Conservation (phyloP, 2,888 invertebrate genomes). For the Lypha dubia region DNA sequence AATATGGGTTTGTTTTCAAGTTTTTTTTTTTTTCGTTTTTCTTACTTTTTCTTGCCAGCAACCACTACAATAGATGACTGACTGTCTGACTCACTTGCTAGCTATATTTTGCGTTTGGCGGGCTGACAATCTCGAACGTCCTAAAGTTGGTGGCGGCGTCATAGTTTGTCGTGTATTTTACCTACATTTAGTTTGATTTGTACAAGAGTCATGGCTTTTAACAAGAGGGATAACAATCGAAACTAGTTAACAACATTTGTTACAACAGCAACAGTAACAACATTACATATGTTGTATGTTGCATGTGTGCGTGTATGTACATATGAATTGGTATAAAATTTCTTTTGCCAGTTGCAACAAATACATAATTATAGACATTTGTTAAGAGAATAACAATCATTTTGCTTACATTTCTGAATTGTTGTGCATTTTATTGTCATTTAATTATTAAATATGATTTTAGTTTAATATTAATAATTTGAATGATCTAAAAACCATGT, state of each 20-base stretch:
- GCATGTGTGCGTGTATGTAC: not conserved
- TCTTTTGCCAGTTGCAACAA: constrained; percentile 22
- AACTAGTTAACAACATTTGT: constrained; percentile 55
- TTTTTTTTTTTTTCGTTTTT: not conserved
- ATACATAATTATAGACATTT: not conserved
- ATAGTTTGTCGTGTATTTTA: constrained; percentile 56
- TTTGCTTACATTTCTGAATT: not conserved
- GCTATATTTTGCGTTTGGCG: too few species aligned
- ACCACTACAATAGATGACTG: not conserved
- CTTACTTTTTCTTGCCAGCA: not conserved
- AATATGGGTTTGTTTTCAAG: constrained; percentile 42
- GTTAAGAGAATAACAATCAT: not conserved
- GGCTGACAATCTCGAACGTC: constrained; percentile 9
- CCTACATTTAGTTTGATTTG: constrained; percentile 48
- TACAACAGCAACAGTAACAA: constrained; percentile 17
- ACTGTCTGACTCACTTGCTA: not conserved
- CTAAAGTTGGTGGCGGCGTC: constrained; percentile 49
- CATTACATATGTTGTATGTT: not conserved
- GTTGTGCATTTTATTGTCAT: not conserved
- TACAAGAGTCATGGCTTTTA: constrained; percentile 50
- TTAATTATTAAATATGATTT: not conserved
- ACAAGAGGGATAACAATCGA: constrained; percentile 60
- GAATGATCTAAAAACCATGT: too few species aligned
- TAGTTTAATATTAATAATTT: too few species aligned
- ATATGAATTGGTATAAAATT: constrained; percentile 41